phyloP scores from a whole-genome alignment of 1,140 invertebrate species.

The Steinernema khuongi region DNA sequence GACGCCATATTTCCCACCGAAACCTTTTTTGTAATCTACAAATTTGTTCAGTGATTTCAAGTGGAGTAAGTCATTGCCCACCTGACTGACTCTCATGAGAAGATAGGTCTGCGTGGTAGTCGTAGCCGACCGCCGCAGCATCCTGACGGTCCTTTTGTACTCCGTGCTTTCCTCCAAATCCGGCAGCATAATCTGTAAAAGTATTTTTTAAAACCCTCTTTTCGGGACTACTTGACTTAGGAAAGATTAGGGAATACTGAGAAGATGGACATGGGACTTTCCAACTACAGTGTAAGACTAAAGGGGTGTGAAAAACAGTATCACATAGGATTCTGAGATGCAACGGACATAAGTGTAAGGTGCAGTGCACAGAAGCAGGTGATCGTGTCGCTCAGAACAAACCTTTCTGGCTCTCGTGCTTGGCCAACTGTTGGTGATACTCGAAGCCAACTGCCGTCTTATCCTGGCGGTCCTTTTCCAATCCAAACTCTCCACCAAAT shows the following conservation, averaged over 20 bases:
- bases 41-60: constrained; percentile 29
- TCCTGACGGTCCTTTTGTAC: constrained; percentile 49
- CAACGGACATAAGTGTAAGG: background rate
- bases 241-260: too few relatives aligned
- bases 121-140: constrained; percentile 70
- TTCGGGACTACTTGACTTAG: too few relatives aligned
- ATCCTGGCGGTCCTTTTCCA: constrained; percentile 64
- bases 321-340: constrained; percentile 3
- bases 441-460: constrained; percentile 71
- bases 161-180: constrained; percentile 58
- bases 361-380: constrained; percentile 22
- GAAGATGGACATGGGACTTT: too few relatives aligned
- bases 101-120: constrained; percentile 45
- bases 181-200: constrained; percentile 53
- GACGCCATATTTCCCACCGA: constrained; percentile 78
- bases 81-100: constrained; percentile 50
- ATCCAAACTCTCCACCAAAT: constrained; percentile 55
- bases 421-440: constrained; percentile 59
- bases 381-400: background rate
- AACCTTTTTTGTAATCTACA: constrained; percentile 71
- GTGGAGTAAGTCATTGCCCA: constrained; percentile 3
- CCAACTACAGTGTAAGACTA: too few relatives aligned
- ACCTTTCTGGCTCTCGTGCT: constrained; percentile 52
- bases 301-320: background rate
- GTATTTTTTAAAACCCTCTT: background rate